phyloP scores from a whole-genome alignment of 2,113 vertebrate species.

The Chaetodon auriga region DNA sequence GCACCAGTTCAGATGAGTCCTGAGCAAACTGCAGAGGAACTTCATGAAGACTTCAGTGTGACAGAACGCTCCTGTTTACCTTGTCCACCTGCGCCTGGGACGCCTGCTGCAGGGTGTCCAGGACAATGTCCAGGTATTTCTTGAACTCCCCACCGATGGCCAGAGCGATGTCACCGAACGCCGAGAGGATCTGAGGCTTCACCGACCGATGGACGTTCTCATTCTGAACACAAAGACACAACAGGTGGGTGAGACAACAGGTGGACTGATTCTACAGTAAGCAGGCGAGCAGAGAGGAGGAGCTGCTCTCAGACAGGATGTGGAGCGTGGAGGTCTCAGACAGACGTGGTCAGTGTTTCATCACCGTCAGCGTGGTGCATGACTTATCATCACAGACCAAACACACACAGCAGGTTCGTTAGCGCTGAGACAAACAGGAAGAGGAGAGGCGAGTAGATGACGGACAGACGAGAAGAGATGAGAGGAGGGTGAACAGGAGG shows the following conservation, averaged over 20 bases:
- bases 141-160: conserved; percentile 99
- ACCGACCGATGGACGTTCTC: conserved; percentile 98
- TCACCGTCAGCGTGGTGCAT: conserved; percentile 55
- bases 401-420: neutral
- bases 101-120: conserved; percentile 97
- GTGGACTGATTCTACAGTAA: no score
- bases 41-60: no score
- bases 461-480: no score
- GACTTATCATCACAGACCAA: conserved; percentile 36
- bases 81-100: conserved; percentile 98
- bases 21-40: no score
- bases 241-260: no score
- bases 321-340: conserved; percentile 21
- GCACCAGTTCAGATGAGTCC: no score
- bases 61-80: conserved; percentile 75
- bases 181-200: conserved; percentile 98
- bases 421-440: neutral
- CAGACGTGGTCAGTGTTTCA: neutral
- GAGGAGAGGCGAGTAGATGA: neutral
- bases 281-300: neutral
- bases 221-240: conserved; percentile 83
- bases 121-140: conserved; percentile 96
- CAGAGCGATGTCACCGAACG: conserved; percentile 96
- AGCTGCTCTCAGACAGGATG: no score
- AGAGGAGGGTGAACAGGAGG: neutral